phyloP scores from a whole-genome alignment of 2,888 invertebrate species.

The Sthenelais limicola region DNA sequence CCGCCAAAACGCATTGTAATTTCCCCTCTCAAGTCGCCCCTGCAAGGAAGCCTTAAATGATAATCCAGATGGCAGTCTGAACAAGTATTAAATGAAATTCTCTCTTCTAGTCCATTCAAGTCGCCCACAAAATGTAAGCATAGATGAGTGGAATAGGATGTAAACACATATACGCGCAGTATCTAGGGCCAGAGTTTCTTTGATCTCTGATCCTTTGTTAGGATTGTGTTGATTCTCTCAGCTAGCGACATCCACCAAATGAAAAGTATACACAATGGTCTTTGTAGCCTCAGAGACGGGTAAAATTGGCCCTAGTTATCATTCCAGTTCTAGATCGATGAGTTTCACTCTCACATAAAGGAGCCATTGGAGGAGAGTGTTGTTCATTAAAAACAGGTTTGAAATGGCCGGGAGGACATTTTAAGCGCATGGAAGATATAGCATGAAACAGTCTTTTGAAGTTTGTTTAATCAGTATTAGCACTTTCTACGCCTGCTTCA shows the following conservation, averaged over 20 bases:
- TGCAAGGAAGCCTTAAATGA: too few species aligned
- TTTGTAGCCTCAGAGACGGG: slow-evolving; percentile 6
- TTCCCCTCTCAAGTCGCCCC: too few species aligned
- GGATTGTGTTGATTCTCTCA: neutral
- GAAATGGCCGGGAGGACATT: neutral
- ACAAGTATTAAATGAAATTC: too few species aligned
- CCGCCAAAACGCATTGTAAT: too few species aligned
- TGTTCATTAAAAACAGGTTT: slow-evolving; percentile 12
- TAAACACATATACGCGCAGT: too few species aligned
- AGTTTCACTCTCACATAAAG: neutral
- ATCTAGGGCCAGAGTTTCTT: neutral
- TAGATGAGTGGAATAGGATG: too few species aligned
- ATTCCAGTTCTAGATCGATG: slow-evolving; percentile 13
- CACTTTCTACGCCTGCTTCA: neutral
- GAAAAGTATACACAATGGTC: neutral
- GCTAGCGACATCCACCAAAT: neutral
- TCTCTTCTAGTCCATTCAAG: too few species aligned
- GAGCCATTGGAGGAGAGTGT: neutral
- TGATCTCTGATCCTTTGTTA: slow-evolving; percentile 24
- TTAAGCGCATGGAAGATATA: neutral
- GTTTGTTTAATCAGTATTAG: slow-evolving; percentile 17
- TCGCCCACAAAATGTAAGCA: too few species aligned
- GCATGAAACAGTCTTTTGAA: slow-evolving; percentile 14
- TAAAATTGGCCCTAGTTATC: slow-evolving; percentile 12
- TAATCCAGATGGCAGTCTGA: too few species aligned